phyloP scores from a whole-genome alignment of 2,888 invertebrate species.

The Tetropium fuscum region DNA sequence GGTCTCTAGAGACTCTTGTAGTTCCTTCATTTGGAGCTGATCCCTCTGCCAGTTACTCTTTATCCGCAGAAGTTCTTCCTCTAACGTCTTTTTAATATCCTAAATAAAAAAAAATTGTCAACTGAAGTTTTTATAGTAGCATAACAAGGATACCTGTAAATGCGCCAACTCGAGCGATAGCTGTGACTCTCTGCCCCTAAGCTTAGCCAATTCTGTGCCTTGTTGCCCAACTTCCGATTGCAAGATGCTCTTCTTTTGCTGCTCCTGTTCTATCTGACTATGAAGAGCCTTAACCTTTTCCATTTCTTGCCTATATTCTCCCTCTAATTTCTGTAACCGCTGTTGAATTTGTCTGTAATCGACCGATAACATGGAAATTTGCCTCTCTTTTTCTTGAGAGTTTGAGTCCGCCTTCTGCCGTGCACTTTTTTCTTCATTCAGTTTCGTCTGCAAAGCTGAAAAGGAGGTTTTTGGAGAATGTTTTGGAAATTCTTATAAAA shows the following conservation, averaged over 20 bases:
- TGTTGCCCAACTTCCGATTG: slow-evolving; percentile 85
- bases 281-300: slow-evolving; percentile 88
- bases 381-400: slow-evolving; percentile 92
- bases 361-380: slow-evolving; percentile 94
- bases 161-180: slow-evolving; percentile 76
- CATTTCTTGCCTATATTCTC: slow-evolving; percentile 89
- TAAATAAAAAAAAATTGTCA: slow-evolving; percentile 66
- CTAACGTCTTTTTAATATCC: slow-evolving; percentile 77
- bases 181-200: slow-evolving; percentile 80
- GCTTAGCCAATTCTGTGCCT: slow-evolving; percentile 76
- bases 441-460: slow-evolving; percentile 88
- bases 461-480: slow-evolving; percentile 11
- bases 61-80: slow-evolving; percentile 81
- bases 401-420: slow-evolving; percentile 88
- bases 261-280: slow-evolving; percentile 92
- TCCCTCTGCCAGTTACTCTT: slow-evolving; percentile 74
- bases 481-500: neutral
- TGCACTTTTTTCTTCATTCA: slow-evolving; percentile 90
- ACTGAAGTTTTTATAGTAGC: neutral
- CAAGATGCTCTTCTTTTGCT: slow-evolving; percentile 83
- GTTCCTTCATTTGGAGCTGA: slow-evolving; percentile 82
- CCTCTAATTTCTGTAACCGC: slow-evolving; percentile 88
- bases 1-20: slow-evolving; percentile 94
- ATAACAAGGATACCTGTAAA: slow-evolving; percentile 56
- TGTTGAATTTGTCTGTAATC: slow-evolving; percentile 96